Percentiles rank a stretch among this genome's conserved stretches.
phyloP scores from a whole-genome alignment of 2,888 invertebrate species.

The Camptogramma bilineatum region DNA sequence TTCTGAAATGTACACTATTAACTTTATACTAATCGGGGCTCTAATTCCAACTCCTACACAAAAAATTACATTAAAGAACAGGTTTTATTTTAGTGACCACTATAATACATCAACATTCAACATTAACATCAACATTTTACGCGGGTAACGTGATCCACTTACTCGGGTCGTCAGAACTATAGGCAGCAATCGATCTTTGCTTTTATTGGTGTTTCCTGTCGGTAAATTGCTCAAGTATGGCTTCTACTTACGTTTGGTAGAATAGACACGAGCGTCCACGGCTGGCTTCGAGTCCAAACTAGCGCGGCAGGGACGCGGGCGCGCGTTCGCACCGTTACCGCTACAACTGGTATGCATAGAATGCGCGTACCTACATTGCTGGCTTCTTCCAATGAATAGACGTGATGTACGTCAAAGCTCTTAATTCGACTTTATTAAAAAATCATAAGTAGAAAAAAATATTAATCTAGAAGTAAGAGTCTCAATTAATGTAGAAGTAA shows the following conservation, averaged over 20 bases:
- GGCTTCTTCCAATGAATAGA: background rate
- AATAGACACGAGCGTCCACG: conserved; percentile 29
- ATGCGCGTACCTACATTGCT: conserved; percentile 2
- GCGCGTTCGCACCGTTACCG: conserved; percentile 10
- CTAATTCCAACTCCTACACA: conserved; percentile 14
- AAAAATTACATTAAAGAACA: conserved; percentile 26
- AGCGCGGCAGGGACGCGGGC: conserved; percentile 16
- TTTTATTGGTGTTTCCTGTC: conserved; percentile 54
- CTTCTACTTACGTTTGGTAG: conserved; percentile 52
- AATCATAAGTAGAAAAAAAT: background rate
- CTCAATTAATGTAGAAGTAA: no score
- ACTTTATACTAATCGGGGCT: background rate
- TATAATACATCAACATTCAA: conserved; percentile 22
- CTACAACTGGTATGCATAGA: background rate
- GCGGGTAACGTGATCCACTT: background rate
- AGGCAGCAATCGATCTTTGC: conserved; percentile 41
- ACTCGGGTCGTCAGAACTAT: conserved; percentile 7
- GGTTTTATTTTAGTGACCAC: conserved; percentile 26
- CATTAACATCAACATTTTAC: background rate
- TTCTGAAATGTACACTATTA: conserved; percentile 42
- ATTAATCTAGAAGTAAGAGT: no score
- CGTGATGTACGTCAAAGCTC: background rate
- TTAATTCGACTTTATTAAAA: background rate
- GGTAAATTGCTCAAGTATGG: conserved; percentile 50
- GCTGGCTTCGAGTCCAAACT: conserved; percentile 37